These are phyloP conservation scores for Sus scrofa DNA, from an alignment of 2,113 vertebrate species.

Conservation along the genomic window T2T-Sscrofa CM000820.6:37372001-37372500, in stretches of 20 bases:
- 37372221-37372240: background rate
- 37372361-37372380: background rate
- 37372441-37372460: background rate
- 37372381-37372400: background rate
- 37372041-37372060: background rate
- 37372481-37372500: background rate
- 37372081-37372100: background rate
- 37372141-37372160: background rate
- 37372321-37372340: background rate
- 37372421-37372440: slow-evolving; percentile 1
- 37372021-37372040: background rate
- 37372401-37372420: background rate
- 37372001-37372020: background rate
- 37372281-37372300: slow-evolving; percentile 21
- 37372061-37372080: background rate
- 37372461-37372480: slow-evolving; percentile 2
- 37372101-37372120: background rate
- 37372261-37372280: slow-evolving; percentile 1
- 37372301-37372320: background rate
- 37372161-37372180: background rate
- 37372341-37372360: background rate
- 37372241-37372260: background rate
- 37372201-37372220: background rate
- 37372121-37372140: slow-evolving; percentile 13
- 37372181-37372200: background rate